Evolutionary conservation across 2,888 invertebrate species (phyloP), one percentile per base, ranked within the genome.

Genomic region (Agrotis exclamationis): DNA sequence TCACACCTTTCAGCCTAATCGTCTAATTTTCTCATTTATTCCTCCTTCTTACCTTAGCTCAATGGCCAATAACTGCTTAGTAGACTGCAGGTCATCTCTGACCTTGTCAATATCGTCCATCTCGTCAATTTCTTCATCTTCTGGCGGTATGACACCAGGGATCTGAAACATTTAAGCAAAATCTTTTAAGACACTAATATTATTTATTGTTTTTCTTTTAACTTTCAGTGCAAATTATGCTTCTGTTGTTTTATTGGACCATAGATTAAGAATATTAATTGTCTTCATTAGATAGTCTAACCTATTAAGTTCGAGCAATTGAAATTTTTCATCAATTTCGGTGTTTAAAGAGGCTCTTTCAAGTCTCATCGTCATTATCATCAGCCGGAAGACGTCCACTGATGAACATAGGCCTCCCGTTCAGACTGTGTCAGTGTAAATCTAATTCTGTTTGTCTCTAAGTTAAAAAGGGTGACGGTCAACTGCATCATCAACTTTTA

Each of bases 71-170:
- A 99, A 97, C 95, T 99, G 99, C 93, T 99, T 99, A 11, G 98
- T 98, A 72, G 98, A 98, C 90, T 99, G 99, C 51, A 99, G 97
- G 91, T 99, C 99, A 89, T 99, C 99, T 84, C 99, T 97, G 22
- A 98, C 97, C 90, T 98, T 98, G 88, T 99, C 99, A 84, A 99
- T 99, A 88, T 99, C 99, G 85, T 99, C 99, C 96, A 98, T 97
- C 88, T 99, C 99, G 89, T 99, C 98, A 20, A 97, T 97, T 85
- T 98, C 98, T 68, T 97, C 97, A 86, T 97, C 97, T 85, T 97
- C 97, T 67, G 89, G 78, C 3, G 89, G 86, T 62, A 92, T 33
- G 0, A 39, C 24, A 18, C 75, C 89, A 24, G 89, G 87, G 74
- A 72, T 78, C 84, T 87, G 74, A 44, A 85, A 85, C 50, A 67